These are phyloP conservation scores for Ophonus ardosiacus DNA, from an alignment of 2,888 invertebrate genomes.

Conservation along the genomic window DNA sequence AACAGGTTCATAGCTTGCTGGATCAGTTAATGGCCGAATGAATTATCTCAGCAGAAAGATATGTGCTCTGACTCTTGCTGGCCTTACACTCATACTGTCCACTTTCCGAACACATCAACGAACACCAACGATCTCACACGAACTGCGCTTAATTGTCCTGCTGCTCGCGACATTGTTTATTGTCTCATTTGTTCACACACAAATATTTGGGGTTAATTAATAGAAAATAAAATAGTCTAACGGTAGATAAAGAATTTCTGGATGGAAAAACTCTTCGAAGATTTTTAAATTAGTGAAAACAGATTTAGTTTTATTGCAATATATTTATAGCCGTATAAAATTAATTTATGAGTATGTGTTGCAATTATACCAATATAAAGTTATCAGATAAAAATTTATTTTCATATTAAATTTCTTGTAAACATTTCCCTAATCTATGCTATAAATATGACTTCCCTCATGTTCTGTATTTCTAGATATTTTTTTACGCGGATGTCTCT, in stretches of 20 bases:
- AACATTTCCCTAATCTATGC: no score
- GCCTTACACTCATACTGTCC: slow-evolving; percentile 7
- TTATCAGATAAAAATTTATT: no score
- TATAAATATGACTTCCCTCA: no score
- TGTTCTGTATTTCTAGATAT: no score
- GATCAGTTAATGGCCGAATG: slow-evolving; percentile 54
- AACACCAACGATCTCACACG: not conserved
- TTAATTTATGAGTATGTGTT: not conserved
- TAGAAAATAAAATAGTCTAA: not conserved
- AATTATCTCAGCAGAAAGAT: slow-evolving; percentile 57
- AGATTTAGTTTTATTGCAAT: slow-evolving; percentile 9
- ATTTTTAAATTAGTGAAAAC: slow-evolving; percentile 28
- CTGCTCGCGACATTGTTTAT: slow-evolving; percentile 25
- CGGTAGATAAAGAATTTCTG: not conserved
- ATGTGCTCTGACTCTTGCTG: slow-evolving; percentile 29
- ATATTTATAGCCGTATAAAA: not conserved
- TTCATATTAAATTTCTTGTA: no score
- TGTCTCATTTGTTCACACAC: slow-evolving; percentile 23
- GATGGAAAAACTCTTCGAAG: slow-evolving; percentile 4
- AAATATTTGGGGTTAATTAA: slow-evolving; percentile 39
- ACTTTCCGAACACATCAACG: slow-evolving; percentile 1
- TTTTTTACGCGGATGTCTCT: no score
- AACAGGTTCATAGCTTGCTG: slow-evolving; percentile 51
- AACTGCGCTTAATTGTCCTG: slow-evolving; percentile 30
- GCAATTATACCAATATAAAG: not conserved